Base-by-base conservation (phyloP, 2,797 vertebrate species). In the Dallia pectoralis region DNA sequence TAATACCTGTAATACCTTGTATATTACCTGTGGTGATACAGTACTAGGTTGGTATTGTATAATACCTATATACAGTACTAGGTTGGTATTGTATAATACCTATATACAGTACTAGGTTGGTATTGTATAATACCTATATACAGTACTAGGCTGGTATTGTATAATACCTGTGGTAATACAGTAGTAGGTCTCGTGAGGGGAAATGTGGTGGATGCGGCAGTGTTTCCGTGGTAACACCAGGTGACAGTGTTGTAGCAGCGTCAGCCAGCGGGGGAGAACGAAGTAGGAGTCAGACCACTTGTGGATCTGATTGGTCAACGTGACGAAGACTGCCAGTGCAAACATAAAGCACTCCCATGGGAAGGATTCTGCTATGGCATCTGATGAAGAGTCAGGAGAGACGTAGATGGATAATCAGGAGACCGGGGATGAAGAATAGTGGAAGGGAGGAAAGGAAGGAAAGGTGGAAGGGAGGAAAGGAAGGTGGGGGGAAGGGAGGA, bases 221-320 rank as follows among this genome's bases (percentile, higher is more conserved):
- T 94, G 93, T 85, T 93, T 93, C 74, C 89, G 87, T 72, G 93
- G 93, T 79, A 94, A 88, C 84, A 93, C 88, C 79, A 94, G 74
- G 80, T 93, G 92, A 82, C 91, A 91, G 80, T 92, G 89, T 88
- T 94, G 93, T 70, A 94, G 89, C 77, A 92, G 77, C 8, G 71
- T 91, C 82, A 94, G 93, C 92, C 93, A 93, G 77, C 81, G 76
- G 0, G 93, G 93, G 75, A 93, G 90, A 56, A 88, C 92, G 0
- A 93, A 93, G 86, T 93, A 92, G 12, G 92, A 92, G 85, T 94
- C 93, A 49, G 92, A 93, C 93, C 93, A 94, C 84, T 93, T 93
- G 44, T 94, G 93, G 47, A 94, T 94, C 87, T 94, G 93, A 88
- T 94, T 94, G 85, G 93, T 94, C 90, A 93, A 84, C 1, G 92